Evolutionary conservation across 2,113 vertebrate species (phyloP).

Genomic region (Muntiacus muntjak): DNA sequence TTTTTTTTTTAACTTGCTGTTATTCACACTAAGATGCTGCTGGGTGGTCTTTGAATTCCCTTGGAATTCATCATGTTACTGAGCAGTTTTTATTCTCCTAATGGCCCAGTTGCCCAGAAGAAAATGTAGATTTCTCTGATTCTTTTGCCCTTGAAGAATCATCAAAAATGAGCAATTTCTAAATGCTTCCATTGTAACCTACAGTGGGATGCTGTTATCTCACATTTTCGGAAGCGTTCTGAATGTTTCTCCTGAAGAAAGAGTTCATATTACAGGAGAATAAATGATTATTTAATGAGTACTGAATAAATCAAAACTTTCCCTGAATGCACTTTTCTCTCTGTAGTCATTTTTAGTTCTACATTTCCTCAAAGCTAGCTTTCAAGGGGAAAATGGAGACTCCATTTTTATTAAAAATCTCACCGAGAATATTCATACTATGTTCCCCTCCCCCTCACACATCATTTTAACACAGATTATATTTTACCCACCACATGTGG

Average conservation of each 20-base stretch:
- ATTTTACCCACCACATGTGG: background rate
- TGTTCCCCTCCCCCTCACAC: background rate
- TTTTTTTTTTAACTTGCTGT: background rate
- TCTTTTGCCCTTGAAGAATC: background rate
- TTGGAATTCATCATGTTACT: conserved; percentile 3
- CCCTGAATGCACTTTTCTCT: conserved; percentile 1
- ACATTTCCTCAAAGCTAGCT: background rate
- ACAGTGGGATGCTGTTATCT: background rate
- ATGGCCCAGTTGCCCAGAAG: background rate
- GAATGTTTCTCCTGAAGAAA: conserved; percentile 8
- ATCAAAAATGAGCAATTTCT: conserved; percentile 33
- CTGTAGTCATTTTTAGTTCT: background rate
- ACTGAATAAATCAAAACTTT: background rate
- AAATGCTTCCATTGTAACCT: conserved; percentile 30
- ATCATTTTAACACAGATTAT: background rate
- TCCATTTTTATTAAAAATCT: background rate
- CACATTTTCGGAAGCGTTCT: background rate
- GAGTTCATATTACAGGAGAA: background rate
- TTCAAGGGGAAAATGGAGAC: background rate
- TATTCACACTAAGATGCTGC: background rate
- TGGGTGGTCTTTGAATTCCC: conserved; percentile 4
- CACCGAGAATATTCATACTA: background rate
- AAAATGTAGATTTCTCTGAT: conserved; percentile 33
- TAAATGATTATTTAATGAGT: conserved; percentile 27
- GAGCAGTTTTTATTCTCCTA: conserved; percentile 38